Percentiles rank a stretch among this genome's conserved stretches.
These are phyloP conservation scores for Lathronympha strigana DNA, from an alignment of 2,888 invertebrate species.

Conservation along the genomic window DNA sequence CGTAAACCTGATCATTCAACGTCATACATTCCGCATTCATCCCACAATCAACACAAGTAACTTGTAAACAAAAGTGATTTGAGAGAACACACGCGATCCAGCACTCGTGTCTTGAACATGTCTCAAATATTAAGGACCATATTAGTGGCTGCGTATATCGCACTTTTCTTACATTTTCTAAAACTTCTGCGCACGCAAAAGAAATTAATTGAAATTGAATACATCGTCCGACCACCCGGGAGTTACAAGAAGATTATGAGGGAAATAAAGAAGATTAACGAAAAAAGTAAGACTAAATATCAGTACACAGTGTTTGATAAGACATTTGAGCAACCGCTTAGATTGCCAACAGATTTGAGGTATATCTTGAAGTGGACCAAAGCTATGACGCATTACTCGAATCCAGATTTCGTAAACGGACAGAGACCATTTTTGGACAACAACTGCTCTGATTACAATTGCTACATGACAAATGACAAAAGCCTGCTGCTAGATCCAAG, in stretches of 20 bases:
- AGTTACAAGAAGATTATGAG: slow-evolving; percentile 50
- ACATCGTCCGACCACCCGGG: slow-evolving; percentile 50
- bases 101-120: slow-evolving; percentile 52
- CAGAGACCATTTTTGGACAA: slow-evolving; percentile 58
- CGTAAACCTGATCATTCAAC: slow-evolving; percentile 3
- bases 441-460: slow-evolving; percentile 72
- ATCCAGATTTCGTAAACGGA: slow-evolving; percentile 52
- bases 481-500: slow-evolving; percentile 60
- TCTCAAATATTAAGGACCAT: slow-evolving; percentile 57
- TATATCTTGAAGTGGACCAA: slow-evolving; percentile 65
- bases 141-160: slow-evolving; percentile 54
- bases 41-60: slow-evolving; percentile 19
- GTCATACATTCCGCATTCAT: slow-evolving; percentile 19
- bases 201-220: slow-evolving; percentile 58
- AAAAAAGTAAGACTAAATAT: slow-evolving; percentile 35
- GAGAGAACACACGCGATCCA: background rate
- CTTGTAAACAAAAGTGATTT: slow-evolving; percentile 34
- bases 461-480: slow-evolving; percentile 69
- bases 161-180: slow-evolving; percentile 56
- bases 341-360: slow-evolving; percentile 64
- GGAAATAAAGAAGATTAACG: slow-evolving; percentile 48
- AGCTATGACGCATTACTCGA: slow-evolving; percentile 53
- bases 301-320: slow-evolving; percentile 48
- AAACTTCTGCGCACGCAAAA: slow-evolving; percentile 46
- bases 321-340: slow-evolving; percentile 51